Evolutionary conservation across 2,113 vertebrate genomes (phyloP).

Genomic region (Hirundichthys speculiger): DNA sequence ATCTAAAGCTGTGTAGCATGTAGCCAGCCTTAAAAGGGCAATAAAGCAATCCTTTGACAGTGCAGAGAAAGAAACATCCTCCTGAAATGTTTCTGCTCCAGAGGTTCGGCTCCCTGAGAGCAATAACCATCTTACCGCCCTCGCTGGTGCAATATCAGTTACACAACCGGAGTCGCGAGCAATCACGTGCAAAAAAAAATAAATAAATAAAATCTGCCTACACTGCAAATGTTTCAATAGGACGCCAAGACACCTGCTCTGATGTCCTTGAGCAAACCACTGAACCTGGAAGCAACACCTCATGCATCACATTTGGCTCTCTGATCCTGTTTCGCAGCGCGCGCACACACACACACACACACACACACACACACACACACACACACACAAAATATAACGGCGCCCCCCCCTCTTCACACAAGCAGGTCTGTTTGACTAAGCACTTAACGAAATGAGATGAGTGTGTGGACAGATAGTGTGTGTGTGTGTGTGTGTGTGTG

Average conservation of each 20-base stretch:
- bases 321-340: slow-evolving; percentile 44
- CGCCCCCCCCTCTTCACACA: slow-evolving; percentile 4
- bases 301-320: slow-evolving; percentile 27
- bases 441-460: slow-evolving; percentile 72
- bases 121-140: not conserved
- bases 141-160: slow-evolving; percentile 7
- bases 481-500: not conserved
- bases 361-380: slow-evolving; percentile 16
- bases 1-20: too few species aligned
- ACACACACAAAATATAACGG: slow-evolving; percentile 16
- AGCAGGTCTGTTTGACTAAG: slow-evolving; percentile 40
- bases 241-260: slow-evolving; percentile 10
- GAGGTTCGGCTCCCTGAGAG: not conserved
- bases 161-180: slow-evolving; percentile 8
- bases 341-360: too few species aligned
- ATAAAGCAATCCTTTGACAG: too few species aligned
- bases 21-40: too few species aligned
- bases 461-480: slow-evolving; percentile 5
- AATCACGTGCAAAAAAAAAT: slow-evolving; percentile 10
- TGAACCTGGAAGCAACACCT: slow-evolving; percentile 19
- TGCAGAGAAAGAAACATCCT: too few species aligned
- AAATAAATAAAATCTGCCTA: not conserved
- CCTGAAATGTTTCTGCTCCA: not conserved
- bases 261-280: slow-evolving; percentile 44
- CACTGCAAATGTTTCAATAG: not conserved